Evolutionary conservation across 2,113 vertebrate genomes (phyloP).

Genomic region (Antechinus flavipes): DNA sequence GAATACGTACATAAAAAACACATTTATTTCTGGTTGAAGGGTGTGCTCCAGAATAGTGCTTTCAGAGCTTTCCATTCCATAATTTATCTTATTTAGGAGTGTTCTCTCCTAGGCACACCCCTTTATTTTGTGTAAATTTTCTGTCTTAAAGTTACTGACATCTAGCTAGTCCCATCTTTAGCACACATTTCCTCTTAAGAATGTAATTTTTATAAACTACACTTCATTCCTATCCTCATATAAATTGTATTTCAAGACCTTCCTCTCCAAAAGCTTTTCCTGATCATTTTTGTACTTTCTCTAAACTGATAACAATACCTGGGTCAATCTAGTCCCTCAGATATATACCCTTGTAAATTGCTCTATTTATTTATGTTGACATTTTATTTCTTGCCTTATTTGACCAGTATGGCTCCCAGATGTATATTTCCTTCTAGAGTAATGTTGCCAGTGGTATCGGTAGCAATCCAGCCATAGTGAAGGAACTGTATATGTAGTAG

Average conservation of each 20-base stretch:
- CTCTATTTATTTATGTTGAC: background rate
- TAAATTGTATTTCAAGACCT: background rate
- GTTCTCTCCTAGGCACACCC: slow-evolving; percentile 6
- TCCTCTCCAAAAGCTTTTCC: background rate
- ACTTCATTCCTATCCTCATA: background rate
- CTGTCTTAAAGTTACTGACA: background rate
- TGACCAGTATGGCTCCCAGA: background rate
- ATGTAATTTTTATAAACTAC: background rate
- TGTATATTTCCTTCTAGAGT: background rate
- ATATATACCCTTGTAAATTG: background rate
- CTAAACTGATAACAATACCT: slow-evolving; percentile 6
- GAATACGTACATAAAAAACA: background rate
- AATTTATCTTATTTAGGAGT: slow-evolving; percentile 5
- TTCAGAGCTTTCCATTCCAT: slow-evolving; percentile 41
- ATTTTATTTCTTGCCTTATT: background rate
- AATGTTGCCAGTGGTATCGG: background rate
- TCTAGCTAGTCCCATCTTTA: background rate
- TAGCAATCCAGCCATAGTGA: background rate
- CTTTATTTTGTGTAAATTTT: background rate
- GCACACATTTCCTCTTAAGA: background rate
- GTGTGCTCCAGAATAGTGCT: slow-evolving; percentile 27
- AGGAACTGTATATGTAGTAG: background rate
- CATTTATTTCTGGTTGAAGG: slow-evolving; percentile 25
- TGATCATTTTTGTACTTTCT: background rate
- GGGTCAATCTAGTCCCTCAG: background rate